A percentile compares a stretch with the other conserved stretches of the same genome.
These are phyloP conservation scores for Epizoanthus scotinus DNA, from an alignment of 92 coral and sea anemone species.

Conservation along the genomic window DNA sequence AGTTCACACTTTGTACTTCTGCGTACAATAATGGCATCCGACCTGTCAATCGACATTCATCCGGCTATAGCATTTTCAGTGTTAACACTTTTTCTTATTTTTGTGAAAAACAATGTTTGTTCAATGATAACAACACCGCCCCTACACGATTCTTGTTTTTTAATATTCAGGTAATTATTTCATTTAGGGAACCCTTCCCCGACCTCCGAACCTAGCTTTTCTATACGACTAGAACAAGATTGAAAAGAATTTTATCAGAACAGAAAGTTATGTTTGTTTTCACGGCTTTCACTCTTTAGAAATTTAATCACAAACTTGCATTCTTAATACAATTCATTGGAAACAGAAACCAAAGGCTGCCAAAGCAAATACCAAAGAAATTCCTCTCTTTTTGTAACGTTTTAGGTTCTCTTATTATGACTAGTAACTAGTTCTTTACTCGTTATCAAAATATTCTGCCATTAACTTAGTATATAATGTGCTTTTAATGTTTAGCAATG, in stretches of 20 bases:
- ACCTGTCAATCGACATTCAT: slow-evolving; percentile 4
- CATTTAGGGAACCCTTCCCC: neutral
- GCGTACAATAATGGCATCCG: neutral
- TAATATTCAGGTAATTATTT: neutral
- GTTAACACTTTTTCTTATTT: neutral
- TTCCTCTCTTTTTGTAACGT: neutral
- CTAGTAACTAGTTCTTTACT: neutral
- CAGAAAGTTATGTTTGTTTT: slow-evolving; percentile 32
- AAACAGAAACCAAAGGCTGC: slow-evolving; percentile 31
- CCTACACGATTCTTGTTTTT: neutral
- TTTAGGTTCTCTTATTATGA: neutral
- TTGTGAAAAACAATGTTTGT: neutral
- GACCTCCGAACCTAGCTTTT: slow-evolving; percentile 36
- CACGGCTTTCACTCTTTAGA: slow-evolving; percentile 19
- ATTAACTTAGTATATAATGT: neutral
- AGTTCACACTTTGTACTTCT: neutral
- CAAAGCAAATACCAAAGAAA: neutral
- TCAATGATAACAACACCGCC: neutral
- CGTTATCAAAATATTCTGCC: neutral
- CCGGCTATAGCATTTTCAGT: neutral
- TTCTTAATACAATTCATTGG: slow-evolving; percentile 15
- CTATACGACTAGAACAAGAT: slow-evolving; percentile 4
- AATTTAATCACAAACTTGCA: slow-evolving; percentile 2
- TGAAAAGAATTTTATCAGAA: slow-evolving; percentile 10
- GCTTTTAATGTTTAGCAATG: neutral